A percentile compares a stretch with the other conserved stretches of the same genome.
phyloP scores from a whole-genome alignment of 1,140 invertebrate species.

The Leptoteleia sp. region DNA sequence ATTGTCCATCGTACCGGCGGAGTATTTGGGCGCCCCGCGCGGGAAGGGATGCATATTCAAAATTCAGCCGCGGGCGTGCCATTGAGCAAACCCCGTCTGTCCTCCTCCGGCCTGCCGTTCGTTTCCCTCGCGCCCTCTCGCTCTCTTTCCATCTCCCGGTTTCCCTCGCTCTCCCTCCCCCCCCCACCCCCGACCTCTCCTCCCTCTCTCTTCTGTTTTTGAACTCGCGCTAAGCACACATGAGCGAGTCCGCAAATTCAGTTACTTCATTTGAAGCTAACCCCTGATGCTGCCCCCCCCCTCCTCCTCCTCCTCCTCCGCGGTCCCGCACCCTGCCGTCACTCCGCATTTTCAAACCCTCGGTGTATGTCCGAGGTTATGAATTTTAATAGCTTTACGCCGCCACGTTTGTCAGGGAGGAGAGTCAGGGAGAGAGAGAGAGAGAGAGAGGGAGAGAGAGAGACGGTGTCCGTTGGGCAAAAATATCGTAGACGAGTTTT shows the following conservation, averaged over 20 bases:
- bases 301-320: too few species aligned
- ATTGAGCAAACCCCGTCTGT: conserved; percentile 45
- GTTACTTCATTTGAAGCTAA: conserved; percentile 78
- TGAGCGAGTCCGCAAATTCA: conserved; percentile 77
- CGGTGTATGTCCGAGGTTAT: conserved; percentile 81
- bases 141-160: too few species aligned
- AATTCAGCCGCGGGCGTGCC: conserved; percentile 78
- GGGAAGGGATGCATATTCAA: conserved; percentile 81
- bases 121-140: too few species aligned
- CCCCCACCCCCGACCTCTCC: background rate
- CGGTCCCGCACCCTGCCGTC: conserved; percentile 43
- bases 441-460: conserved; percentile 23
- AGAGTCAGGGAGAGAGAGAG: conserved; percentile 23
- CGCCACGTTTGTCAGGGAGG: conserved; percentile 69
- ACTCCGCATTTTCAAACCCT: conserved; percentile 78
- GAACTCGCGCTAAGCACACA: conserved; percentile 70
- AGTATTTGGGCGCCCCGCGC: conserved; percentile 52
- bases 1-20: conserved; percentile 73
- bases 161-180: conserved; percentile 7
- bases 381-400: conserved; percentile 82
- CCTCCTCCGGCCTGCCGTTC: conserved; percentile 8
- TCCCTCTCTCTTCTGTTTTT: conserved; percentile 72
- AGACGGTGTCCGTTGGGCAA: conserved; percentile 62
- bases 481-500: conserved; percentile 79
- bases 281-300: conserved; percentile 46